Base-by-base conservation (phyloP, 2,113 vertebrate genomes). In the Athene noctua region DNA sequence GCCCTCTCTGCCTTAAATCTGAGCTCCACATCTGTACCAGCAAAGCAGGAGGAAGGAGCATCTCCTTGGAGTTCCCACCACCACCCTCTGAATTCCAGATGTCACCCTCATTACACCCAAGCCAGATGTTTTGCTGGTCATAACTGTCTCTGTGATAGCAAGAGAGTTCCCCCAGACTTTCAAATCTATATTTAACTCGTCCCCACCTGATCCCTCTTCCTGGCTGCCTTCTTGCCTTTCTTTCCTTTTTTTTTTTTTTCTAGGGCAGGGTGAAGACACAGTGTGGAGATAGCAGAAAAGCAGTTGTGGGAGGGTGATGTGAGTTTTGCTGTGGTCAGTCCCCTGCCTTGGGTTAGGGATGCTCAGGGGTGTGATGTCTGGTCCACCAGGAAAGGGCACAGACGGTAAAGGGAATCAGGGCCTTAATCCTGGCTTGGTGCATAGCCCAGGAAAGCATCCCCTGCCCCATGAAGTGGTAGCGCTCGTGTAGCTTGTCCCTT, bases 211-310 rank as follows among this genome's bases (percentile, higher is more conserved):
- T 71, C 42, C 40, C 58, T 62, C 49, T 78, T 83, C 52, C n/a
- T 66, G 25, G n/a, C 23, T 13, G n/a, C 23, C 14, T 51, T 18
- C 34, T 87, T 71, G 75, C 61, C 52, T 94, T 61, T 49, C 29
- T n/a, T 79, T 16, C n/a, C 21, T 27, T 58, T 94, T 49, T 47
- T 36, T 27, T 58, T 94, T 49, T 47, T 36, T n/a, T 75, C 72
- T 49, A 86, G 59, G 30, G 46, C 23, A 80, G 72, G 34, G 75
- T 92, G 89, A 94, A 91, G 59, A 72, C 93, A 86, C 80, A 42
- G 86, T 51, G 72, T 91, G 83, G 68, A 83, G 80, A 46, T 16
- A 91, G 38, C 79, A 94, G 63, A 51, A 88, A 51, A 54, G 57
- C 52, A 88, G 65, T 32, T 19, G 3, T 38, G 44, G 20, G 15